Conservation (phyloP, 2,797 vertebrate genomes). For the Avahi laniger region DNA sequence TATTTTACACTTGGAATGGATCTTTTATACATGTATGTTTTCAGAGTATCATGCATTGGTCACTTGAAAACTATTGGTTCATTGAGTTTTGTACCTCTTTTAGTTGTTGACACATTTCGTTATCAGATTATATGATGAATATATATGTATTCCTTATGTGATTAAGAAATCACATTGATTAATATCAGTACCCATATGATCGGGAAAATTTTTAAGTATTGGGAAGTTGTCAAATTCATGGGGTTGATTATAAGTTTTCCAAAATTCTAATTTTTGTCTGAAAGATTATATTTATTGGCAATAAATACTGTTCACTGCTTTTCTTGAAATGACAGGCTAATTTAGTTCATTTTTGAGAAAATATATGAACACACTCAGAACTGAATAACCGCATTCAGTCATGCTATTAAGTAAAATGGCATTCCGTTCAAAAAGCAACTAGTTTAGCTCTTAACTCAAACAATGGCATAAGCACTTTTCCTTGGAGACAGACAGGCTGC, state of each 20-base stretch:
- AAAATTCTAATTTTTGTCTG: constrained; percentile 26
- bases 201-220: not conserved
- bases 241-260: not conserved
- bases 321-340: not conserved
- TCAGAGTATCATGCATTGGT: not conserved
- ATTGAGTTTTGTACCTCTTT: not conserved
- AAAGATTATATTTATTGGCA: constrained; percentile 31
- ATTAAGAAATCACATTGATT: not conserved
- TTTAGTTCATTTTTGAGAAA: not conserved
- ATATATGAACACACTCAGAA: not conserved
- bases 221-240: not conserved
- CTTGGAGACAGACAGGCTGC: not conserved
- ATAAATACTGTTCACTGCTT: not conserved
- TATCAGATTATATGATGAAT: not conserved
- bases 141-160: not conserved
- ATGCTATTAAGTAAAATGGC: not conserved
- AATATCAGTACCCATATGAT: not conserved
- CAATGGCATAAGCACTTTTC: not conserved
- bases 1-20: not conserved
- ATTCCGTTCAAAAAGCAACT: not conserved
- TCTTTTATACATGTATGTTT: not conserved
- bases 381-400: not conserved
- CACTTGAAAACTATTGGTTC: constrained; percentile 3
- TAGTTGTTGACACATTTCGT: not conserved
- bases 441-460: not conserved